Conservation (phyloP, 2,797 vertebrate species). For the Leucoraja ocellata region DNA sequence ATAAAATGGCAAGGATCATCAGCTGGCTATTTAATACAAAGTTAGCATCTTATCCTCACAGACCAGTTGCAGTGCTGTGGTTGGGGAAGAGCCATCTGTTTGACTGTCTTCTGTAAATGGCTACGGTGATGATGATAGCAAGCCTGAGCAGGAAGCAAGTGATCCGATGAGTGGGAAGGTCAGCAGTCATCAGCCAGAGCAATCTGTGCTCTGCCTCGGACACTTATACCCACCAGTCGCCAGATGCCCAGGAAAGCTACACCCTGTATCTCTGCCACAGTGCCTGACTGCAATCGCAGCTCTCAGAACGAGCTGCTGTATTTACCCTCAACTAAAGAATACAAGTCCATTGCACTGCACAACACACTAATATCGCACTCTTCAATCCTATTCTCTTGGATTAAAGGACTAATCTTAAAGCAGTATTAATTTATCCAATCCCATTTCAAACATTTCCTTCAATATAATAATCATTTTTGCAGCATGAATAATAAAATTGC, state of each 20-base stretch:
- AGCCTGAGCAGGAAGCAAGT: constrained; percentile 6
- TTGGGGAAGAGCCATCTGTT: constrained; percentile 32
- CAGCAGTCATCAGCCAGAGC: not conserved
- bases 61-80: not conserved
- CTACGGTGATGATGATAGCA: not conserved
- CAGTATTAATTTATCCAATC: not conserved
- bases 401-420: not conserved
- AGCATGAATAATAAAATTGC: not conserved
- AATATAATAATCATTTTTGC: not conserved
- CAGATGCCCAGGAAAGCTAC: not conserved
- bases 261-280: not conserved
- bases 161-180: not conserved
- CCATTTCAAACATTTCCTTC: not conserved
- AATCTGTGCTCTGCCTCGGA: not conserved
- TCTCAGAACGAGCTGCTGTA: not conserved
- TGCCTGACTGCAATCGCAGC: not conserved
- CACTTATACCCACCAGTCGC: not conserved
- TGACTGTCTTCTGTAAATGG: constrained; percentile 34
- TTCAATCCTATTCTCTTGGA: too few species aligned
- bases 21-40: not conserved
- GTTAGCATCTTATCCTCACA: not conserved
- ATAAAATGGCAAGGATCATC: not conserved
- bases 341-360: not conserved
- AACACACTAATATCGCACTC: not conserved
- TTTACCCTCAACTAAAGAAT: not conserved